Base-by-base conservation (phyloP, 2,888 invertebrate species). In the Escarpia spicata region DNA sequence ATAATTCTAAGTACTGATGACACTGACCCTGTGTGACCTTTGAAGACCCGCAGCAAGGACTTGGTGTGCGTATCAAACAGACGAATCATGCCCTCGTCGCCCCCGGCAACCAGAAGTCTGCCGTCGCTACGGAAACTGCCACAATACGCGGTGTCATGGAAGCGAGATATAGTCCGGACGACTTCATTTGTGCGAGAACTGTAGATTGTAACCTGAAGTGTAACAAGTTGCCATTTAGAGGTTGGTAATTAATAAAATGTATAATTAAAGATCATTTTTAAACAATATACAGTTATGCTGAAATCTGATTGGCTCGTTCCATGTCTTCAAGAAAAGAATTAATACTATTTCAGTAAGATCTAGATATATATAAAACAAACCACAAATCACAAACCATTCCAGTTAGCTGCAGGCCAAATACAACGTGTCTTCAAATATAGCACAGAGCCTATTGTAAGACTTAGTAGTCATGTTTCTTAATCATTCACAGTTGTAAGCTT, bases 61-160 rank as follows among this genome's bases (percentile, higher is more conserved):
- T 98, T 98, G 3, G 98, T 98, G 26, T 97, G 97, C 0, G 98
- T 97, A 97, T 99, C 98, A 97, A 99, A 99, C 3, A 99, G 96
- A 96, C 98, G 98, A 0, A 99, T 97, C 92, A 97, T 97, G 2
- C 98, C 97, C 96, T 99, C 99, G 95, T 99, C 98, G 95, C 99
- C 98, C 0, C 99, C 99, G 44, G 98, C 98, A 93, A 98, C 98
- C 92, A 96, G 93, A 19, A 96, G 94, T 92, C 94, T 94, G n/a
- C 96, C 96, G 94, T 96, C 97, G 26, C 94, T 94, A 12, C 97
- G 95, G 95, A 96, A 97, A 93, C 95, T 95, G 43, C 96, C 96
- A 92, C 96, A 95, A 94, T 96, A 95, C 0, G 96, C 96, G 3
- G 95, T 94, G 92, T 96, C 96, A 94, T 96, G 96, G 95, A 97